Evolutionary conservation across 2,113 vertebrate species (phyloP).

Genomic region (Heteronetta atricapilla): DNA sequence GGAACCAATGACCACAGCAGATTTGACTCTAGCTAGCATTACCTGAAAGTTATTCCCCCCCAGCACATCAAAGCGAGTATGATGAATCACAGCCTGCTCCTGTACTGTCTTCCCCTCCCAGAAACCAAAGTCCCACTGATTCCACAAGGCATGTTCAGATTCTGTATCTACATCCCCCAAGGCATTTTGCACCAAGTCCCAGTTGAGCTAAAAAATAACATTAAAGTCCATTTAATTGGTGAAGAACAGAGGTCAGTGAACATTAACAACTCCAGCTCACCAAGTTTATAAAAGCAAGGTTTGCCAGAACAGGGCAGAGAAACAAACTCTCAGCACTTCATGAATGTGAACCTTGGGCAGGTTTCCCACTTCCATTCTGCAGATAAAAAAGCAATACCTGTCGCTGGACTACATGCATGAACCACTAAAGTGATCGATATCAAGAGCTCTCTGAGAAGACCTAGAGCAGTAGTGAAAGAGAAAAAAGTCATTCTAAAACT

Average conservation of each 20-base stretch:
- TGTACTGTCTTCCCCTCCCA: not conserved
- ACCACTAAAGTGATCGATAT: not conserved
- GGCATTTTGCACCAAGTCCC: not conserved
- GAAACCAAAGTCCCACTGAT: not conserved
- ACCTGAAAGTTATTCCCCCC: not conserved
- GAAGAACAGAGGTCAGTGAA: not conserved
- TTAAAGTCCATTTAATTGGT: not conserved
- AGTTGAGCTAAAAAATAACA: not conserved
- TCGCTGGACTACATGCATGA: not conserved
- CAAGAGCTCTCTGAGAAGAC: not conserved
- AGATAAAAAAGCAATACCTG: not conserved
- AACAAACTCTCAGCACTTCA: not conserved
- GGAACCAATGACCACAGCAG: not conserved
- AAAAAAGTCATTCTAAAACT: not conserved
- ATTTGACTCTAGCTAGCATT: not conserved
- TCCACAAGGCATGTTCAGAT: not conserved
- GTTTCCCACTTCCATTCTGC: not conserved
- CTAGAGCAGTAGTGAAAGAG: not conserved
- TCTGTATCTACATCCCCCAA: too few species aligned
- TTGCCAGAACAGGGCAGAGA: not conserved
- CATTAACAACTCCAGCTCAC: not conserved
- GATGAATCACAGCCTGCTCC: not conserved
- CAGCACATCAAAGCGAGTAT: not conserved
- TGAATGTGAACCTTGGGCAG: fast-evolving
- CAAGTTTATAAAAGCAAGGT: not conserved